Conservation (phyloP, 2,113 vertebrate species). For the Crocuta crocuta region DNA sequence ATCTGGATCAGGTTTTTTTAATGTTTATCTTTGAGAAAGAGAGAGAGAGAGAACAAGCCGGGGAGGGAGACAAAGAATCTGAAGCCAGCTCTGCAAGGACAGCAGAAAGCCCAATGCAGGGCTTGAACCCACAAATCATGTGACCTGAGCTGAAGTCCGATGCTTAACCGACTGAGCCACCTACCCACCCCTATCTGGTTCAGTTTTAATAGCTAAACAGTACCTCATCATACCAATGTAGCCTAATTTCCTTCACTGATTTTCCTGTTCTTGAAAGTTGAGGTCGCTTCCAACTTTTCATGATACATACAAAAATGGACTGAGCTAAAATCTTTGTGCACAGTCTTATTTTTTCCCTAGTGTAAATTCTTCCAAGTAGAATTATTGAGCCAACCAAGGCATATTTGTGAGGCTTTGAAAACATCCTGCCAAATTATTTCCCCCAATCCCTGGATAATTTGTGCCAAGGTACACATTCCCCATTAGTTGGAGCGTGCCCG, state of each 20-base stretch:
- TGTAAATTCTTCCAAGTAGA: background rate
- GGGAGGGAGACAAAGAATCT: no score
- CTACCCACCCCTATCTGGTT: background rate
- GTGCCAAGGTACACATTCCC: background rate
- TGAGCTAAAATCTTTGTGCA: background rate
- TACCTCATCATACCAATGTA: background rate
- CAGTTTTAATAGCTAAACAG: background rate
- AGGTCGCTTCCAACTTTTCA: slow-evolving; percentile 22
- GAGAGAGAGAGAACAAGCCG: no score
- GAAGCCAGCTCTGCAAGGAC: no score
- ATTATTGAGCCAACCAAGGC: background rate
- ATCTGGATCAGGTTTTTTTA: background rate
- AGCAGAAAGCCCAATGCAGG: no score
- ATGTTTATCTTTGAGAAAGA: no score
- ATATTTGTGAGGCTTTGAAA: background rate
- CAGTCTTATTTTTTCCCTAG: background rate
- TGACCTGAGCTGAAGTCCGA: no score
- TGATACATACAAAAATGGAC: background rate
- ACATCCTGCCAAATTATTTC: background rate
- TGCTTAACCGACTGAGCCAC: no score
- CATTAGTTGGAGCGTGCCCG: background rate
- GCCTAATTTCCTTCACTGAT: background rate
- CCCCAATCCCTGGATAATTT: background rate
- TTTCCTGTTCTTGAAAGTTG: background rate
- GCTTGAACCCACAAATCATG: no score